phyloP scores from a whole-genome alignment of 2,888 invertebrate genomes.

The Boloria selene region DNA sequence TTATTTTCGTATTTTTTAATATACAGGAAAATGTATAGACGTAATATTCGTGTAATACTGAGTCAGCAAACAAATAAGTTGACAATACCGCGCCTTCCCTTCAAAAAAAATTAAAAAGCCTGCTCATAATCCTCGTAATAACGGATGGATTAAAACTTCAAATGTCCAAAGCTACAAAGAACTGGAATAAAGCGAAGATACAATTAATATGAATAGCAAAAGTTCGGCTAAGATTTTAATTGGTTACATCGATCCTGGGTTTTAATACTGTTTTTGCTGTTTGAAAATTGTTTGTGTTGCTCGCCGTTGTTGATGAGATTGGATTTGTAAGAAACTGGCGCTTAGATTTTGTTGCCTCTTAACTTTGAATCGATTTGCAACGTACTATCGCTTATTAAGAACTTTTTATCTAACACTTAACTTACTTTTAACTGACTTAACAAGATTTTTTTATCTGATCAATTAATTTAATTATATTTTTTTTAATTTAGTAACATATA shows the following conservation, averaged over 20 bases:
- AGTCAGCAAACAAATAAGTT: constrained; percentile 44
- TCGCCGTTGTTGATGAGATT: constrained; percentile 14
- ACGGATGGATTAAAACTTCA: constrained; percentile 52
- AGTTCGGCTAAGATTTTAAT: constrained; percentile 39
- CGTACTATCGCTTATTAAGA: too few relatives aligned
- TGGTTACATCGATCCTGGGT: constrained; percentile 33
- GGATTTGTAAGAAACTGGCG: constrained; percentile 6
- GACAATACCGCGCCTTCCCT: constrained; percentile 41
- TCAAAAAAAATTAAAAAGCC: constrained; percentile 43
- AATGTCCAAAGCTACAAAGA: constrained; percentile 48
- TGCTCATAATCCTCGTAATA: constrained; percentile 53
- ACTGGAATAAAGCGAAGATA: constrained; percentile 42
- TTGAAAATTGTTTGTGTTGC: constrained; percentile 21
- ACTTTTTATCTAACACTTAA: too few relatives aligned
- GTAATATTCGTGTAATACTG: constrained; percentile 22
- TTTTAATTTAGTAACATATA: too few relatives aligned
- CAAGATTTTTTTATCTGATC: too few relatives aligned
- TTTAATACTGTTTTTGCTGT: constrained; percentile 16
- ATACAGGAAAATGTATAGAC: constrained; percentile 1
- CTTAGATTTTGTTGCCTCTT: background rate
- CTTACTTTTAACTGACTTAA: too few relatives aligned
- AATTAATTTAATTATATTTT: too few relatives aligned
- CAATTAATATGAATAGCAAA: constrained; percentile 41
- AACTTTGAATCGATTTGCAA: background rate
- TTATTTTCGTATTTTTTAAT: background rate